Conservation (phyloP, 2,888 invertebrate species). For the Tetragonula carbonaria region DNA sequence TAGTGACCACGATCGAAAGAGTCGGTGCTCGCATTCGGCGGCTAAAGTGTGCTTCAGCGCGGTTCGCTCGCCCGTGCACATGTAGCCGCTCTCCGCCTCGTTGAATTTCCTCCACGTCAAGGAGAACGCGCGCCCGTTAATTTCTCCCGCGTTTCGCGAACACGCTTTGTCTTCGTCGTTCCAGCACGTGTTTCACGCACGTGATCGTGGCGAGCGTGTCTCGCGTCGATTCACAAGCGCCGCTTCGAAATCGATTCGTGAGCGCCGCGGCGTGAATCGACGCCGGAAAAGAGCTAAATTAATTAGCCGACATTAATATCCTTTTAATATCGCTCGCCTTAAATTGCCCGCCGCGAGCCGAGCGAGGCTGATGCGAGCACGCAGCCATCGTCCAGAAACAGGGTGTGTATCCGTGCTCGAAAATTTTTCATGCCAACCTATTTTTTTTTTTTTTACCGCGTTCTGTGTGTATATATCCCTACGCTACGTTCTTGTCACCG, state of each 20-base stretch:
- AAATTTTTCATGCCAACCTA: conserved; percentile 25
- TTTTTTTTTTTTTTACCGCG: neutral
- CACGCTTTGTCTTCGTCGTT: conserved; percentile 45
- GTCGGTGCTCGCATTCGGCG: conserved; percentile 28
- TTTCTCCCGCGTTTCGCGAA: conserved; percentile 37
- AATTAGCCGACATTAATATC: conserved; percentile 56
- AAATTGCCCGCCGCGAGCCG: conserved; percentile 21
- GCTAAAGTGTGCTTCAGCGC: neutral
- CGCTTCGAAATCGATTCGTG: neutral
- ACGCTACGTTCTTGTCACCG: neutral
- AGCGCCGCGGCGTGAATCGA: conserved; percentile 3
- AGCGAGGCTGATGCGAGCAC: conserved; percentile 13
- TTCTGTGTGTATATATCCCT: neutral
- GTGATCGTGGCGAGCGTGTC: conserved; percentile 6
- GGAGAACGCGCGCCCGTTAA: conserved; percentile 42
- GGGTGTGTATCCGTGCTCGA: neutral
- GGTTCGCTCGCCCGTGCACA: conserved; percentile 39
- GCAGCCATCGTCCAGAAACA: neutral
- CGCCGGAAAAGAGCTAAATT: conserved; percentile 37
- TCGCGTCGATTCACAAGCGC: neutral
- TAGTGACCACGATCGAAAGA: conserved; percentile 45
- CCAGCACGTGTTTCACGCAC: conserved; percentile 9
- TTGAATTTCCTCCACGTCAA: conserved; percentile 25
- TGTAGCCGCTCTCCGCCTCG: conserved; percentile 12
- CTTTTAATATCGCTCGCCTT: conserved; percentile 44